Evolutionary conservation across 2,113 vertebrate species (phyloP), one percentile per base, ranked within the genome.

Genomic region (Erpornis zantholeuca): DNA sequence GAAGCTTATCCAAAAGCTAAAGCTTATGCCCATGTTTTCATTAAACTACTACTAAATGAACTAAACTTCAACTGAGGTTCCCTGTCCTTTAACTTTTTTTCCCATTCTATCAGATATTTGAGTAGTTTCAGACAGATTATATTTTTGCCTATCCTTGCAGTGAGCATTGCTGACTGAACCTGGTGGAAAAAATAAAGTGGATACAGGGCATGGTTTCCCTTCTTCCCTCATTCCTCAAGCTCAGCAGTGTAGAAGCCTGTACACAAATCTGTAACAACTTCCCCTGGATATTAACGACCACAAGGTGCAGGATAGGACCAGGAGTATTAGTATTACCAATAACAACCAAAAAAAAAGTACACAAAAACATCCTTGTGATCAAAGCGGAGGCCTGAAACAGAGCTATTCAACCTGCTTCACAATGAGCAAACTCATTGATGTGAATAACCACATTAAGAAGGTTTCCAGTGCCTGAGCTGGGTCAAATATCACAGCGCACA

Each of bases 241-340:
- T 80, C 40, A 36, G 38, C 0, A 1, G 4, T 52, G 12, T 52
- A 64, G 14, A 85, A 83, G 10, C 7, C 45, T 57, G 40, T 16
- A 44, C 13, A 49, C 14, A 86, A 81, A 45, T 7, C 2, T 0
- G 0, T 40, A 60, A 45, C 15, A 40, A 6, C 22, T 61, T 60
- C 49, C 22, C 25, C 28, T 64, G 70, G 25, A 35, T 38, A 47
- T 35, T 64, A 63, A 57, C 4, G 11, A 40, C 7, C 5, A 24
- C 25, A 54, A 38, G 17, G 23, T 38, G 7, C 31, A 60, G 24
- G 4, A 36, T 23, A 61, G 35, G 21, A 61, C n/a, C 21, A 88
- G 17, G 22, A 83, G 25, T 45, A 92, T 28, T 72, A 65, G 14
- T 22, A 42, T 27, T 54, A 40, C 38, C 21, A 89, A 69, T 47